phyloP scores from a whole-genome alignment of 2,113 vertebrate genomes.

The Ciconia stormi region DNA sequence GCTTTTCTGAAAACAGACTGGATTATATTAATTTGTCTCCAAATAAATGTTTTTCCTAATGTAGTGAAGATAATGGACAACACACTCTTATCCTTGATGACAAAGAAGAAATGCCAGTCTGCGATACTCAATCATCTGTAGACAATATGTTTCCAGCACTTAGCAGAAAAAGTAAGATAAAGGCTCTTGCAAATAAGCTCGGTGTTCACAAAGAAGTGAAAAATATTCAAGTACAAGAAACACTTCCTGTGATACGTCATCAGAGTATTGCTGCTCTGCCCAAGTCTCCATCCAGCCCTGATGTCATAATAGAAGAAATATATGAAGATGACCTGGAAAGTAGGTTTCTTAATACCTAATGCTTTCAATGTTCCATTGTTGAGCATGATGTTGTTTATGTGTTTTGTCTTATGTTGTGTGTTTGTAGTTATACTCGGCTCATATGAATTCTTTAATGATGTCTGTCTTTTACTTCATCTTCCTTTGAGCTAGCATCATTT shows the following conservation, averaged over 20 bases:
- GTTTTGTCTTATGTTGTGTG: neutral
- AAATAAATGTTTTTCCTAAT: conserved; percentile 63
- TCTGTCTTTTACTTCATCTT: neutral
- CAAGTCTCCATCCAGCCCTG: conserved; percentile 38
- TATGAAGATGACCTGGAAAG: conserved; percentile 71
- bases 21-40: conserved; percentile 11
- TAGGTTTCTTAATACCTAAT: conserved; percentile 44
- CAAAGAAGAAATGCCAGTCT: neutral
- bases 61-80: neutral
- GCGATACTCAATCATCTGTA: neutral
- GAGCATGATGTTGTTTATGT: neutral
- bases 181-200: neutral
- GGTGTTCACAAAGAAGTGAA: neutral
- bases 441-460: neutral
- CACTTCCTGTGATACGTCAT: neutral
- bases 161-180: neutral
- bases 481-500: neutral
- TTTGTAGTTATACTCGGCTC: neutral
- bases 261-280: neutral
- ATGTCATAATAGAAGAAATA: conserved; percentile 85
- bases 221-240: neutral
- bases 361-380: neutral
- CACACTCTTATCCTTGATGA: neutral
- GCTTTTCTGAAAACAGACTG: neutral
- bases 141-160: neutral